Evolutionary conservation across 2,888 invertebrate species (phyloP), one percentile per base, ranked within the genome.

Genomic region (Xylota segnis): DNA sequence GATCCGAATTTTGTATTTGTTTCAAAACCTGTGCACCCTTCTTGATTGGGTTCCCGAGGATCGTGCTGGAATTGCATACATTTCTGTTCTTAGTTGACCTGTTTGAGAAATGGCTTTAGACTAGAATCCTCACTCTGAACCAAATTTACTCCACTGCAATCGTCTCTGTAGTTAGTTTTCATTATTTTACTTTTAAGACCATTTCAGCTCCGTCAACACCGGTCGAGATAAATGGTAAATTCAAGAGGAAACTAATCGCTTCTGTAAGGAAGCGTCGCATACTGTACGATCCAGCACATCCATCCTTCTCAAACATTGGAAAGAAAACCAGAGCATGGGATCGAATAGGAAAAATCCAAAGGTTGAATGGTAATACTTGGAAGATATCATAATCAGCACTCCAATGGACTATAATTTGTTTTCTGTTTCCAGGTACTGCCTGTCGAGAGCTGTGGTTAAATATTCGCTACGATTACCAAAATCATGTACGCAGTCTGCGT

Each of bases 391-490:
- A 16, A 12, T 6, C 12, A 18, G 6, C 10, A 34, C 45, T 23
- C 10, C 4, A 29, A 47, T 34, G 9, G n/a, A 50, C 14, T 1
- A 9, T 47, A 18, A 37, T 47, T n/a, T 50, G 10, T 14, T 45
- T 6, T 52, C 56, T 1, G 16, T 63, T 77, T 76, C 52, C 32
- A 89, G 89, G 70, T 0, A 50, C 61, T 34, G 56, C 70, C 2
- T 91, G 91, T 59, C 83, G 88, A 71, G 88, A 87, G 43, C 74
- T 72, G 3, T 91, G 91, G 91, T 79, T 88, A 0, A 88, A 89
- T n/a, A 63, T 91, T 45, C 90, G 91, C 4, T 89, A 88, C 50
- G 61, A 70, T 0, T 91, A 90, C 65, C 91, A 91, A 68, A 83
- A 66, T 0, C 88, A 90, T 86, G 89, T 89, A 2, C 88, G 89